These are phyloP conservation scores for Myrmophylax atrothorax DNA, from an alignment of 2,113 vertebrate genomes.

Conservation along the genomic window DNA sequence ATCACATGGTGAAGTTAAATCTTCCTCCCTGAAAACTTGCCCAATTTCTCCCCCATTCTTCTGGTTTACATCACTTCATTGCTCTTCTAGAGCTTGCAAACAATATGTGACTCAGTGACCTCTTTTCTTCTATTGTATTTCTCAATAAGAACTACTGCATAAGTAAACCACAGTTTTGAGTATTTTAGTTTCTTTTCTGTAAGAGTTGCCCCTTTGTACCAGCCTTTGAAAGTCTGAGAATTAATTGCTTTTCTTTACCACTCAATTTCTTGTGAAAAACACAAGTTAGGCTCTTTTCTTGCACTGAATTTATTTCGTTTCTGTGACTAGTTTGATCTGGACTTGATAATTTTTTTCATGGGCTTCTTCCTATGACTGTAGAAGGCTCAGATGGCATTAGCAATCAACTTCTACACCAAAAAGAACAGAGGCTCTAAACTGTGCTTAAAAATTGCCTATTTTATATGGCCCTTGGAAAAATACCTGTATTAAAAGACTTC, in stretches of 20 bases:
- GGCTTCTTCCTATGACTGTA: neutral
- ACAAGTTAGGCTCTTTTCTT: neutral
- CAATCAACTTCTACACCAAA: neutral
- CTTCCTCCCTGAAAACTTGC: neutral
- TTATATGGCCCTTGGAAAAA: neutral
- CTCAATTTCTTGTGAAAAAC: neutral
- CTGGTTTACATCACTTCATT: neutral
- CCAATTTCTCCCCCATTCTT: neutral
- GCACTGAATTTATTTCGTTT: neutral
- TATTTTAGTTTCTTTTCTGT: neutral
- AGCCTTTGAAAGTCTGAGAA: neutral
- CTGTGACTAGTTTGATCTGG: neutral
- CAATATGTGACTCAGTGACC: neutral
- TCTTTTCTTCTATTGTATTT: constrained; percentile 23
- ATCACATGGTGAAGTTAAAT: neutral
- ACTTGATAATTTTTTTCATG: neutral
- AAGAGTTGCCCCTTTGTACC: neutral
- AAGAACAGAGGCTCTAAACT: neutral
- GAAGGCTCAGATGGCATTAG: neutral
- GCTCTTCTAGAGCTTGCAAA: neutral
- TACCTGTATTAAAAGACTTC: neutral
- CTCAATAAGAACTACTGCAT: neutral
- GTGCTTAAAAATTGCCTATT: neutral
- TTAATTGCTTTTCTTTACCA: neutral
- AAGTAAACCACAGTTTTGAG: neutral